Evolutionary conservation across 2,888 invertebrate species (phyloP).

Genomic region (Ischnura elegans): DNA sequence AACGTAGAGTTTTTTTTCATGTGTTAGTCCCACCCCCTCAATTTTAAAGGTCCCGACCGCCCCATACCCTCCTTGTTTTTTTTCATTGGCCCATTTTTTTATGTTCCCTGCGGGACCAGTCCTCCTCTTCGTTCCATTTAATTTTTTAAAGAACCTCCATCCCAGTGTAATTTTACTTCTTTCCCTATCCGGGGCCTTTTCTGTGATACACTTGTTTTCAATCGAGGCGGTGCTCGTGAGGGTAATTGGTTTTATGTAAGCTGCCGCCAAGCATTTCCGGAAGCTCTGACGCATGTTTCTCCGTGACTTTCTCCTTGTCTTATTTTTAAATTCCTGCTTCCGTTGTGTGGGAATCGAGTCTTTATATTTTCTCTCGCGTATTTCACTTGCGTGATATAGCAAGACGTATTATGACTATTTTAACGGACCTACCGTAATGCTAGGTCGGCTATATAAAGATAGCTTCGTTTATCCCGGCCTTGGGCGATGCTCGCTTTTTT

Average conservation of each 20-base stretch:
- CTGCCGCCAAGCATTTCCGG: too few species aligned
- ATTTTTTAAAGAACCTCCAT: not conserved
- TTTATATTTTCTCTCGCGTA: not conserved
- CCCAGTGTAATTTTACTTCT: not conserved
- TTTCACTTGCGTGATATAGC: not conserved
- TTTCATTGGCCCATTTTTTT: not conserved
- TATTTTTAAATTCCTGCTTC: not conserved
- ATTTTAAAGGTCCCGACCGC: conserved; percentile 8
- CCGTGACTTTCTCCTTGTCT: not conserved
- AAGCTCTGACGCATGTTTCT: too few species aligned
- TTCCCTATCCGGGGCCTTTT: not conserved
- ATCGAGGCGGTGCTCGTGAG: too few species aligned
- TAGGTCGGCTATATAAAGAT: too few species aligned
- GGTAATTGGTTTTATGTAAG: too few species aligned
- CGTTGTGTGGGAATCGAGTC: not conserved
- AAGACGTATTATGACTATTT: too few species aligned
- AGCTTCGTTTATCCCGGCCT: too few species aligned
- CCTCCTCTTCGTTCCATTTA: not conserved
- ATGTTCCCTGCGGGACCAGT: too few species aligned
- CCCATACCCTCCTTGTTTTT: not conserved
- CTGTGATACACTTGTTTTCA: too few species aligned
- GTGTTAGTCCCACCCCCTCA: not conserved
- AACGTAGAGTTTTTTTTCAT: too few species aligned
- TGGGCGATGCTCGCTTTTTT: too few species aligned
- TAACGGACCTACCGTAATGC: too few species aligned